Conservation (phyloP, 2,888 invertebrate genomes). For the Drosophila meridiana region DNA sequence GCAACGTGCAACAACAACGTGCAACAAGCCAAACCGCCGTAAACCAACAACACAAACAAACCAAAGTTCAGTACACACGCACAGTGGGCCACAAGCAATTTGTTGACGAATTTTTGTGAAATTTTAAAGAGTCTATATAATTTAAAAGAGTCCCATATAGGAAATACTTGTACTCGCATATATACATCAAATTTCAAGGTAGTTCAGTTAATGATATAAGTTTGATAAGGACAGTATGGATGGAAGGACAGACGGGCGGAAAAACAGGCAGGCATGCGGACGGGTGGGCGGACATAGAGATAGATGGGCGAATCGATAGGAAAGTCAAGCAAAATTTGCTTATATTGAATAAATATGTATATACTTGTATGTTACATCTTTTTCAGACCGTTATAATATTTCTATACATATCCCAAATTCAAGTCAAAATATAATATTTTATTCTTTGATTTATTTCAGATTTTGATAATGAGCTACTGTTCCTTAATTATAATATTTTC, state of each 20-base stretch:
- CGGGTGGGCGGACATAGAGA: background rate
- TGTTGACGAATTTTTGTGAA: background rate
- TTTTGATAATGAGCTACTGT: background rate
- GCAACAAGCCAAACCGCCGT: slow-evolving; percentile 31
- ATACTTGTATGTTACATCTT: background rate
- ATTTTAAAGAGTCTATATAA: background rate
- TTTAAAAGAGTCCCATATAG: background rate
- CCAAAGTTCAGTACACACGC: slow-evolving; percentile 7
- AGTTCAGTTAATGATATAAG: background rate
- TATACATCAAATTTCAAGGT: background rate
- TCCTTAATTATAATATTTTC: background rate
- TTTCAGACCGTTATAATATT: background rate
- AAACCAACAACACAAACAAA: slow-evolving; percentile 22
- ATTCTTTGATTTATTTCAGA: background rate
- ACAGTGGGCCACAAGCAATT: slow-evolving; percentile 8
- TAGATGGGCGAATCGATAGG: too few species aligned
- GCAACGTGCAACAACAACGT: slow-evolving; percentile 31
- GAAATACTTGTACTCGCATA: background rate
- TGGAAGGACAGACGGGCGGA: too few species aligned
- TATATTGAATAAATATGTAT: background rate
- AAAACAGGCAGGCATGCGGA: background rate
- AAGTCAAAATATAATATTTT: background rate
- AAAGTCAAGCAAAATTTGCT: too few species aligned
- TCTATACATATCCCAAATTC: background rate
- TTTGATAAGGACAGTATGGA: background rate